phyloP scores from a whole-genome alignment of 2,888 invertebrate genomes.

The Dolichopus griseipennis region DNA sequence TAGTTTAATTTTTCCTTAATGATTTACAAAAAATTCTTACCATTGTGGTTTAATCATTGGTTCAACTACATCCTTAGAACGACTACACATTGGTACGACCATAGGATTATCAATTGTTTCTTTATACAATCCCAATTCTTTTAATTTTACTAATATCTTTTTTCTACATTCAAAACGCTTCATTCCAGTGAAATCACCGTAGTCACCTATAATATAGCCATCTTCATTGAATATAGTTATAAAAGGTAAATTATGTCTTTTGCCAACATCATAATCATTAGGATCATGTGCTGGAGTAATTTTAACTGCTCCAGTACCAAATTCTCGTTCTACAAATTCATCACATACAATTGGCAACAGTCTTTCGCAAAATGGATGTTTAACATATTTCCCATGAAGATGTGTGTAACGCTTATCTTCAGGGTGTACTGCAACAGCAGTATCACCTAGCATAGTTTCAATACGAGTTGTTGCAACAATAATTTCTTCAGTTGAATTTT shows the following conservation, averaged over 20 bases:
- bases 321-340: conserved; percentile 87
- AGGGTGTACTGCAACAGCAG: conserved; percentile 97
- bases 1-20: not conserved
- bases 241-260: conserved; percentile 75
- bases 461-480: conserved; percentile 95
- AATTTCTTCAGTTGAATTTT: conserved; percentile 59
- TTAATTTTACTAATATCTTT: conserved; percentile 67
- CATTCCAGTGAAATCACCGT: conserved; percentile 73
- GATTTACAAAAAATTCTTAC: conserved; percentile 45
- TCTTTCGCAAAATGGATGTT: conserved; percentile 82
- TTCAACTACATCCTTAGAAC: conserved; percentile 96
- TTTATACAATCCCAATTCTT: conserved; percentile 61
- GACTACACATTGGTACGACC: conserved; percentile 91
- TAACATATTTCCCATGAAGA: conserved; percentile 69
- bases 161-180: conserved; percentile 85
- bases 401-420: conserved; percentile 74
- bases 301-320: conserved; percentile 98
- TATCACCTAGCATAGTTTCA: conserved; percentile 97
- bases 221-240: conserved; percentile 86
- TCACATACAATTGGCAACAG: conserved; percentile 83
- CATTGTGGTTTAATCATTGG: conserved; percentile 94
- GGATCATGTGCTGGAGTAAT: conserved; percentile 97
- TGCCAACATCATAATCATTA: conserved; percentile 93
- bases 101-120: conserved; percentile 85
- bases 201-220: conserved; percentile 74